Base-by-base conservation (phyloP, 2,113 vertebrate species). In the mouse (Mus musculus) region DNA sequence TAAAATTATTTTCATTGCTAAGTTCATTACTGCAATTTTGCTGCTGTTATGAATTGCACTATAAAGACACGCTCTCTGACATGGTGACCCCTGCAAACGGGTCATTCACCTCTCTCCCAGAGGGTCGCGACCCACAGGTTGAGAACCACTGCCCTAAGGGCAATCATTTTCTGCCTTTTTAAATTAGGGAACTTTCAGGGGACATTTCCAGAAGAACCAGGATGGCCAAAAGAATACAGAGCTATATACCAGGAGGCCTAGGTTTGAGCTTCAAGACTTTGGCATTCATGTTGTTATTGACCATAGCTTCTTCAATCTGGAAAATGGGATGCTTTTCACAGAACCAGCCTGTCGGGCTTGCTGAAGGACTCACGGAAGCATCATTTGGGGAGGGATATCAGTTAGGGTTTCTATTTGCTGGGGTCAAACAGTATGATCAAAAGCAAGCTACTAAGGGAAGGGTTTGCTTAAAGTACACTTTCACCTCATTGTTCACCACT, bases 271-370 rank as follows among this genome's bases (percentile, higher is more conserved):
- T 10, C 7, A 39, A 72, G 76, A 11, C 28, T 52, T 72, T 84
- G 87, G 56, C 0, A 4, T 49, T 88, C 19, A 5, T 11, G 92
- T 39, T 56, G 12, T n/a, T 87, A 63, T 20, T 9, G 61, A 84
- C 71, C 36, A 26, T 36, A 88, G 87, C 61, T 84, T 88, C 33
- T 78, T 96, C 84, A 80, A 80, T 88, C 69, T 56, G 46, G 61
- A 56, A 93, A 78, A 75, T 59, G 76, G 82, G 71, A 14, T 36
- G 36, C 26, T 80, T 56, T 59, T 80, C 49, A 65, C 6, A 88
- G 69, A 93, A 52, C 59, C 76, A 42, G 73, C 52, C 52, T 49
- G 49, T 69, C 30, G 46, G 84, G 39, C 26, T 59, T 78, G 54
- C 63, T 30, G 91, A 87, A 30, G n/a, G 11, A 54, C 56, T 96